Conservation (phyloP, 2,888 invertebrate species). For the Tromatobia lineatoria region DNA sequence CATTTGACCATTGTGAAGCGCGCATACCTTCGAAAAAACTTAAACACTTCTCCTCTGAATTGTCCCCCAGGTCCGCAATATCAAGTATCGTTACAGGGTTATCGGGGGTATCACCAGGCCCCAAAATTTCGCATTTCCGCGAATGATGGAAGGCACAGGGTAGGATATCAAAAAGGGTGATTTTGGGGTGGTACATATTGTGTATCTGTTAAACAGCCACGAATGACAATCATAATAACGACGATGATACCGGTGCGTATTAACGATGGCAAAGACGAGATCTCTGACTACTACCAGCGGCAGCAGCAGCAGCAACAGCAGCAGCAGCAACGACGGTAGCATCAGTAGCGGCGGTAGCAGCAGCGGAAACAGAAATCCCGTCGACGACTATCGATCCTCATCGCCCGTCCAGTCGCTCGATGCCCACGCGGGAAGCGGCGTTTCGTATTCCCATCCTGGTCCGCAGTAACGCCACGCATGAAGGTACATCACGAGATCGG, state of each 20-base stretch:
- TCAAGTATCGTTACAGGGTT: constrained; percentile 61
- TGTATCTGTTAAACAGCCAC: constrained; percentile 13
- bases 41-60: constrained; percentile 9
- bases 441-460: constrained; percentile 97
- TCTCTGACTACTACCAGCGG: constrained; percentile 1
- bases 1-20: too few species aligned
- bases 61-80: constrained; percentile 30
- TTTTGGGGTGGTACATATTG: constrained; percentile 60
- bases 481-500: constrained; percentile 97
- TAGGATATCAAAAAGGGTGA: constrained; percentile 77
- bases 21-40: neutral
- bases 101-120: constrained; percentile 57
- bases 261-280: constrained; percentile 13
- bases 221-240: constrained; percentile 2
- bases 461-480: constrained; percentile 98
- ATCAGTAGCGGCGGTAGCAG: constrained; percentile 1
- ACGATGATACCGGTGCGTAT: constrained; percentile 19
- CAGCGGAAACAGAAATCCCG: neutral
- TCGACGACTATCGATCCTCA: constrained; percentile 86
- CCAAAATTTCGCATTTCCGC: constrained; percentile 74
- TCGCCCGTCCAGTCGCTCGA: constrained; percentile 93
- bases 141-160: constrained; percentile 84
- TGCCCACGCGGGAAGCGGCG: constrained; percentile 97
- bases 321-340: constrained; percentile 11
- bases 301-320: constrained; percentile 31